Evolutionary conservation across 2,113 vertebrate species (phyloP), one percentile per base, ranked within the genome.

Genomic region (Gobiocypris rarus): DNA sequence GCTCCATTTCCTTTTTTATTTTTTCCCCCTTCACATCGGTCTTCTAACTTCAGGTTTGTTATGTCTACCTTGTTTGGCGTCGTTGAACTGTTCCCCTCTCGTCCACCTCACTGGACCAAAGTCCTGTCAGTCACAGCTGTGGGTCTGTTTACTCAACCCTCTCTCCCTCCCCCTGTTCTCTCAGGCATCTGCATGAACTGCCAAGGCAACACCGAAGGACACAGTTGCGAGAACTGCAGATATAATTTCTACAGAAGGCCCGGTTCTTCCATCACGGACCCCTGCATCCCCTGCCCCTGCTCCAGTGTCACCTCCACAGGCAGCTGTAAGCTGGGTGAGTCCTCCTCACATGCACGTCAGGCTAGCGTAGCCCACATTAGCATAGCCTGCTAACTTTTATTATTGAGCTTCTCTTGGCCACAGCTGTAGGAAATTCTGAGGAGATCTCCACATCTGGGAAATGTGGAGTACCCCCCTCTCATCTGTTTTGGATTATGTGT

Each of bases 271-370:
- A 81, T 83, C 43, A 43, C 74, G 15, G 89, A 89, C 0, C 24
- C 79, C 87, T 96, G 96, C 86, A 81, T 87, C 41, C 94, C 31
- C 54, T 96, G 96, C 77, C 96, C 96, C 0, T 96, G 96, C 87
- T 96, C 96, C 90, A 94, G 70, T 0, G 93, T 95, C 87, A 94
- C 92, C 8, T 96, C 96, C 26, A 95, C 94, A 0, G 95, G 95
- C 86, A 95, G 81, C 89, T 96, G 96, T 86, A 88, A 34, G 43
- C 89, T 95, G 78, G 69, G 96, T 96, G 93, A 96, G 93, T 91
- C 38, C 41, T 58, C 19, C 17, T 50, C 26, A 34, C 58, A 71
- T 11, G 1, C 41, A 67, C 52, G 1, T 58, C 52, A 77, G 24
- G 31, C 34, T 82, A 70, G 50, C 74, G 6, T 83, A 75, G 82